Base-by-base conservation (phyloP, 2,888 invertebrate species). In the Furcula furcula region DNA sequence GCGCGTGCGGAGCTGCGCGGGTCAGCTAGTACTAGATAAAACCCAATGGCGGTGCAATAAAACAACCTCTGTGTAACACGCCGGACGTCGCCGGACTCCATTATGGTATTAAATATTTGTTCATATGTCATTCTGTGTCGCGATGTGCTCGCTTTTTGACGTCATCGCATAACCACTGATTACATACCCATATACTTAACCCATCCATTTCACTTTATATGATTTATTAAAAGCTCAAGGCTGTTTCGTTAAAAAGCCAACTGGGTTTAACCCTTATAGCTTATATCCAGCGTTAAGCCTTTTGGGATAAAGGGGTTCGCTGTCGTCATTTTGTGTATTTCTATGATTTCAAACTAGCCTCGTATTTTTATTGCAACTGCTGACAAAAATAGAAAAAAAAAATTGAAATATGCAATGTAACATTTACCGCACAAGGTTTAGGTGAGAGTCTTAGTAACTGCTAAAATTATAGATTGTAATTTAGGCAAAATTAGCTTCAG, bases 101-200 rank as follows among this genome's bases (percentile, higher is more conserved):
- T 81, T 80, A 81, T 64, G 66, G 60, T 58, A n/a, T n/a, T n/a
- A 82, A 83, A 85, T 80, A 82, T 84, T 83, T 76, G 76, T 56
- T 55, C 64, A 68, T 75, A 71, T 72, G 68, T 71, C 66, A 64
- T 53, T 52, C 49, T 36, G 57, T 64, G 59, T 64, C 59, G 55
- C 55, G 53, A 57, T 63, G 55, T 38, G 50, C 44, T 48, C 52
- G 38, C 50, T 63, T n/a, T n/a, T 53, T 71, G 70, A 66, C 64
- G 63, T 67, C 56, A 44, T 67, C 56, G 43, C 42, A 46, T 35
- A 40, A 49, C 55, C 50, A 46, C 46, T 21, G 35, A 44, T 51
- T 61, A 61, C 51, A 62, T 58, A 55, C 46, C 44, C 40, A 47
- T 36, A 60, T 48, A 47, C 43, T 13, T 40, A 25, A 7, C 7